Evolutionary conservation across 2,888 invertebrate genomes (phyloP), one percentile per base, ranked within the genome.

Genomic region (Drosophila basisetae): DNA sequence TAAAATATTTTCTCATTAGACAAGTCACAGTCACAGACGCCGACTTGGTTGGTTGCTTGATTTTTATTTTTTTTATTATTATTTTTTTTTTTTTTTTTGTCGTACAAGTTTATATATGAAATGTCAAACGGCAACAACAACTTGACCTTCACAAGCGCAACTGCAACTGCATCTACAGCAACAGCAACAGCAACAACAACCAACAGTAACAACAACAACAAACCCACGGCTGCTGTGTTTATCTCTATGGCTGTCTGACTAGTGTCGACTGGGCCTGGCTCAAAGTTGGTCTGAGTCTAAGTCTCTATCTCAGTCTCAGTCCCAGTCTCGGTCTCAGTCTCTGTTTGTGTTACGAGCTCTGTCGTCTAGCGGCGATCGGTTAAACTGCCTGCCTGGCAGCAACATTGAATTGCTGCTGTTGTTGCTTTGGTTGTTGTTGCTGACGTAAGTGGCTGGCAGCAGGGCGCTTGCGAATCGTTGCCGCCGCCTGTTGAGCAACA

Each of bases 1-100:
- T 86, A 80, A 88, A 86, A 86, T 87, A 89, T 89, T 89, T 86
- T 89, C 80, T 89, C 83, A 89, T 88, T 88, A 89, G 83, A 83
- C 73, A 82, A 80, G 39, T 56, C n/a, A n/a, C 76, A 53, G 79
- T 78, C 75, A 68, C 61, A 74, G 74, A 66, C 61, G 78, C 69
- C 72, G 76, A 75, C 74, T 71, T 62, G 63, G 64, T 69, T 67
- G 73, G 47, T 59, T 65, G 62, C 30, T 62, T 39, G 61, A 61
- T 74, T 68, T 50, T 61, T 76, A 28, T 60, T 47, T 62, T 33
- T 28, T 28, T 53, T 53, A 22, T 47, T n/a, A n/a, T n/a, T n/a
- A n/a, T n/a, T n/a, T n/a, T n/a, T 60, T 49, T 16, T 33, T 37
- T 41, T 39, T 59, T 68, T 67, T 70, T 70, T 75, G 69, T 68